Conservation (phyloP, 2,113 vertebrate genomes). For the Pheucticus melanocephalus region DNA sequence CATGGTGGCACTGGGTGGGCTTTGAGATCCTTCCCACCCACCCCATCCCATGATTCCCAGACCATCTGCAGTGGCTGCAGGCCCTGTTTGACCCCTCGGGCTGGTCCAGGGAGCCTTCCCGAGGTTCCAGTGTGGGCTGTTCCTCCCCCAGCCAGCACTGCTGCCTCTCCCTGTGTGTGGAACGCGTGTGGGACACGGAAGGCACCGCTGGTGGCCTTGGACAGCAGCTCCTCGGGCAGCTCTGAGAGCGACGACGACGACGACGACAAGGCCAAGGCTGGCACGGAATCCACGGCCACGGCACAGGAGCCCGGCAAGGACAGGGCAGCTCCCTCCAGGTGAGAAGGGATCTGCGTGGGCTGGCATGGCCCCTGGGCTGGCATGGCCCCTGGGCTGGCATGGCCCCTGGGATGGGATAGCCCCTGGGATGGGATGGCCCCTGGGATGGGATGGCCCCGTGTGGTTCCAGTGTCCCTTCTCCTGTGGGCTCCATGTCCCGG, state of each 20-base stretch:
- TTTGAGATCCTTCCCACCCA: background rate
- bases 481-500: fast-evolving
- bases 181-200: conserved; percentile 74
- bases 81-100: background rate
- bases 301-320: conserved; percentile 73
- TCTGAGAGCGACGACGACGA: conserved; percentile 82
- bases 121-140: fast-evolving
- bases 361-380: background rate
- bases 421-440: background rate
- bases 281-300: conserved; percentile 43
- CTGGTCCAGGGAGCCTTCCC: fast-evolving
- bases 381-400: background rate
- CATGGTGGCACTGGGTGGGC: background rate
- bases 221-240: conserved; percentile 85
- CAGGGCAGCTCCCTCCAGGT: conserved; percentile 81
- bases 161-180: conserved; percentile 73
- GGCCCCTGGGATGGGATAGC: background rate
- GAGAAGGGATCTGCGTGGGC: background rate
- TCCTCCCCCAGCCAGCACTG: conserved; percentile 37
- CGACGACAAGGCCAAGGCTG: conserved; percentile 56
- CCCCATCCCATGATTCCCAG: fast-evolving
- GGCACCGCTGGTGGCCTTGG: conserved; percentile 76
- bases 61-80: background rate
- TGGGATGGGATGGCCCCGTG: fast-evolving
- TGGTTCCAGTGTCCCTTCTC: no score